These are phyloP conservation scores for Chloebia gouldiae DNA, from an alignment of 2,113 vertebrate species.

Conservation along the genomic window DNA sequence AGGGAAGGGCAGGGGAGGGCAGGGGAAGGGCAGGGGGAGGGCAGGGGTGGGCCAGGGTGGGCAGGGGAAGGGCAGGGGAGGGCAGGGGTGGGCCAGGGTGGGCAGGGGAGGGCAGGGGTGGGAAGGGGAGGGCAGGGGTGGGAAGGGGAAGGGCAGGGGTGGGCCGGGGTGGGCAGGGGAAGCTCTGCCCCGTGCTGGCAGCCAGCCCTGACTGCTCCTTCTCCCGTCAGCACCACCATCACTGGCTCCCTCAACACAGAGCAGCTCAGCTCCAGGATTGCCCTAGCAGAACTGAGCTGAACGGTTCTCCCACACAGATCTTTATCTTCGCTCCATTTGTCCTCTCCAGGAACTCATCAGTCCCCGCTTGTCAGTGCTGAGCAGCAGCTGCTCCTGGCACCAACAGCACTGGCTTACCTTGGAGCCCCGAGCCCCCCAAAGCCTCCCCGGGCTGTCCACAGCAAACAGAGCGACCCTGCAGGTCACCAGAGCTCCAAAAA, in stretches of 20 bases:
- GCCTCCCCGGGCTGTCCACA: not conserved
- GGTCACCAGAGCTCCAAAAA: accelerated
- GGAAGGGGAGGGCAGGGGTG: not conserved
- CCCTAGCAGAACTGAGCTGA: not conserved
- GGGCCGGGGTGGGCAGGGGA: too few species aligned
- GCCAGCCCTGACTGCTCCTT: accelerated
- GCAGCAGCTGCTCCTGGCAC: not conserved
- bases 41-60: too few species aligned
- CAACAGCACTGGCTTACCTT: not conserved
- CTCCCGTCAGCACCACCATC: accelerated
- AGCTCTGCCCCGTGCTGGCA: not conserved
- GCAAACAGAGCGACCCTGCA: not conserved
- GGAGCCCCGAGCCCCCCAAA: not conserved
- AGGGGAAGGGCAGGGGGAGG: too few species aligned
- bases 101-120: too few species aligned
- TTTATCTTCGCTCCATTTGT: not conserved
- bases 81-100: too few species aligned
- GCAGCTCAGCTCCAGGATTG: not conserved
- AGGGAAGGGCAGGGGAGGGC: not conserved
- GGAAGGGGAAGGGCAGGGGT: not conserved
- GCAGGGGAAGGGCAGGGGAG: not conserved
- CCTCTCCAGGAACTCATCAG: not conserved
- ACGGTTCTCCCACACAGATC: not conserved
- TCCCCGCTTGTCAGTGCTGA: not conserved
- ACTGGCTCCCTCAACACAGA: not conserved